These are phyloP conservation scores for Dunckerocampus dactyliophorus DNA, from an alignment of 2,113 vertebrate genomes.

Conservation along the genomic window DNA sequence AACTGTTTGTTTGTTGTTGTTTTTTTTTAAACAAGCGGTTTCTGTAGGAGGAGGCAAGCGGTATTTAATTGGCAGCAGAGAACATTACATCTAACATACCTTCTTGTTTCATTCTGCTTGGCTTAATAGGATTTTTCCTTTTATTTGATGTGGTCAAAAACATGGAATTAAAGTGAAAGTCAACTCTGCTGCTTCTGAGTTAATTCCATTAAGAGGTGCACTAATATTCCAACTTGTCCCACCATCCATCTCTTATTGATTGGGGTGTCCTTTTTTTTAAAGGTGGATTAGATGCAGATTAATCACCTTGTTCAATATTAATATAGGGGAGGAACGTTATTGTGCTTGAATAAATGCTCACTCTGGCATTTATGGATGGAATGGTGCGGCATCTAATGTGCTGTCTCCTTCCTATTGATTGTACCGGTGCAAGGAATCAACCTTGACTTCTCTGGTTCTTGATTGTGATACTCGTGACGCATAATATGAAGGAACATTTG, in stretches of 20 bases:
- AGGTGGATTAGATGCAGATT: conserved; percentile 41
- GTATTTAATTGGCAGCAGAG: no score
- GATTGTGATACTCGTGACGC: conserved; percentile 31
- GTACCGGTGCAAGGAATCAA: conserved; percentile 16
- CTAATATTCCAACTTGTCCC: conserved; percentile 29
- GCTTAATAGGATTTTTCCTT: background rate
- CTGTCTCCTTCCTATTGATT: conserved; percentile 46
- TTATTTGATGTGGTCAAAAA: background rate
- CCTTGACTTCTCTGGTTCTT: conserved; percentile 22
- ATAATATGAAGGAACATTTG: conserved; percentile 6
- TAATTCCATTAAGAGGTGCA: conserved; percentile 23
- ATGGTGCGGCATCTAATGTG: conserved; percentile 32
- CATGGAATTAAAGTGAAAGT: background rate
- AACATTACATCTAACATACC: no score
- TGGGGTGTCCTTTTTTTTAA: conserved; percentile 17
- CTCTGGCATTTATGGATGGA: conserved; percentile 52
- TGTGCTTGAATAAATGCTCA: conserved; percentile 47
- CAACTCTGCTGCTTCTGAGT: background rate
- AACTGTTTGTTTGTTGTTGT: no score
- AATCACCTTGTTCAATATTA: conserved; percentile 44
- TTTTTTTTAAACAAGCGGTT: no score
- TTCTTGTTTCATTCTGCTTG: no score
- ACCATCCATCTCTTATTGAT: conserved; percentile 29
- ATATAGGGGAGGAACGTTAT: conserved; percentile 35
- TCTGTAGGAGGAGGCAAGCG: no score